These are phyloP conservation scores for Strix aluco DNA, from an alignment of 2,113 vertebrate genomes.

Conservation along the genomic window DNA sequence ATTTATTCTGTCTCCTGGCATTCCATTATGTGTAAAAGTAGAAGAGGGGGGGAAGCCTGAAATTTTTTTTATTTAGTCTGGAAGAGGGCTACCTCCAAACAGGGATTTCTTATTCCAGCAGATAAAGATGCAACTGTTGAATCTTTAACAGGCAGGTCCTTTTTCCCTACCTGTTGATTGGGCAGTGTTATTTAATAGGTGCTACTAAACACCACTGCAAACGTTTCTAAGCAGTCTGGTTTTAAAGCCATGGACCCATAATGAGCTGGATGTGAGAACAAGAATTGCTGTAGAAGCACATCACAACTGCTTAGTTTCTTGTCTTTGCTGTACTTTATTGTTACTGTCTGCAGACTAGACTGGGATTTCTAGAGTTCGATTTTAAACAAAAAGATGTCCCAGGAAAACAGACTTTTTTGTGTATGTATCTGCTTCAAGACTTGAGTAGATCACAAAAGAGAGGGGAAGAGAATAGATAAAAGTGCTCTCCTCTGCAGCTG, in stretches of 20 bases:
- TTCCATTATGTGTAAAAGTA: neutral
- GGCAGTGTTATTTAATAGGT: conserved; percentile 34
- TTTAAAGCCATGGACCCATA: neutral
- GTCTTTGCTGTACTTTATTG: neutral
- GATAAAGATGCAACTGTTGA: neutral
- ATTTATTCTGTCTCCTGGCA: neutral
- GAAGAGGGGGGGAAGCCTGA: neutral
- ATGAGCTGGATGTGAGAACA: neutral
- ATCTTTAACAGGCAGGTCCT: neutral
- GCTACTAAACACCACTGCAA: neutral
- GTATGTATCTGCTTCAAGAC: neutral
- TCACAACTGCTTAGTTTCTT: neutral
- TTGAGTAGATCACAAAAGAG: neutral
- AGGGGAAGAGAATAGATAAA: neutral
- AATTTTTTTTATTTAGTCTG: neutral
- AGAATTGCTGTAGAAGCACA: neutral
- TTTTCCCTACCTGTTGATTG: conserved; percentile 7
- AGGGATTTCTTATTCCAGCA: neutral
- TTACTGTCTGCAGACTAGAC: neutral
- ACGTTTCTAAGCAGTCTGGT: neutral
- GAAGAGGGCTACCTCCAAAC: neutral
- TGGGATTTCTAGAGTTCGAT: neutral
- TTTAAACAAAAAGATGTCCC: neutral
- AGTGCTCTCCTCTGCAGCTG: neutral
- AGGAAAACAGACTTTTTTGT: neutral